Conservation (phyloP, 2,113 vertebrate genomes). For the Rhizomys pruinosus region DNA sequence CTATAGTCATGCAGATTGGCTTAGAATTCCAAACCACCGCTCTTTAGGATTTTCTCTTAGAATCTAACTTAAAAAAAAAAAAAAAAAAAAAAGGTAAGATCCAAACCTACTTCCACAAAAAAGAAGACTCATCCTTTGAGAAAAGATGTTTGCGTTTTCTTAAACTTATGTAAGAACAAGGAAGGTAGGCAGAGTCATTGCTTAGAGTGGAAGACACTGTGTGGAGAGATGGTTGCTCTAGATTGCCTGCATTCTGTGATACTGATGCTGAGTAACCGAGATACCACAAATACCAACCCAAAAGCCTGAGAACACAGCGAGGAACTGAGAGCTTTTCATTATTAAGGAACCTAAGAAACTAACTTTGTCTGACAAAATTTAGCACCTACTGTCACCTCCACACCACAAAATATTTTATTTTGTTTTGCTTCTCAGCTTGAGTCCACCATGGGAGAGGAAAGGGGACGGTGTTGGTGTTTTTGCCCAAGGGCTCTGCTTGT, state of each 20-base stretch:
- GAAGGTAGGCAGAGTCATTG: conserved; percentile 25
- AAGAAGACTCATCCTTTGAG: background rate
- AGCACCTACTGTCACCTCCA: background rate
- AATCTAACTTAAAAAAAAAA: background rate
- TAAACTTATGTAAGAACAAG: conserved; percentile 29
- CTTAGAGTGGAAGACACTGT: background rate
- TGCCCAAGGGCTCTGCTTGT: background rate
- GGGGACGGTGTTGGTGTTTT: background rate
- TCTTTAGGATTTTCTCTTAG: background rate
- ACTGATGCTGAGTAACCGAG: background rate
- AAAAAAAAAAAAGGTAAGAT: background rate
- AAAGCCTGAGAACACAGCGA: background rate
- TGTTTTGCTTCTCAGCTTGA: background rate
- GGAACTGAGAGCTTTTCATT: background rate
- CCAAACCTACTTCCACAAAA: background rate
- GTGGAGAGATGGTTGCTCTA: background rate
- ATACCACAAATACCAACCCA: background rate
- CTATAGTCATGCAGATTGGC: background rate
- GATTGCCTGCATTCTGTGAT: background rate
- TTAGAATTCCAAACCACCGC: background rate
- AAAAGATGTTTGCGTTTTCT: conserved; percentile 16
- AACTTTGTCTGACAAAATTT: background rate
- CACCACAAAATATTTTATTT: background rate
- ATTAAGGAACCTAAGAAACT: background rate
- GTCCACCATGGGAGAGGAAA: conserved; percentile 44